Evolutionary conservation across 2,888 invertebrate species (phyloP).

Genomic region (Ormyrus pomaceus): DNA sequence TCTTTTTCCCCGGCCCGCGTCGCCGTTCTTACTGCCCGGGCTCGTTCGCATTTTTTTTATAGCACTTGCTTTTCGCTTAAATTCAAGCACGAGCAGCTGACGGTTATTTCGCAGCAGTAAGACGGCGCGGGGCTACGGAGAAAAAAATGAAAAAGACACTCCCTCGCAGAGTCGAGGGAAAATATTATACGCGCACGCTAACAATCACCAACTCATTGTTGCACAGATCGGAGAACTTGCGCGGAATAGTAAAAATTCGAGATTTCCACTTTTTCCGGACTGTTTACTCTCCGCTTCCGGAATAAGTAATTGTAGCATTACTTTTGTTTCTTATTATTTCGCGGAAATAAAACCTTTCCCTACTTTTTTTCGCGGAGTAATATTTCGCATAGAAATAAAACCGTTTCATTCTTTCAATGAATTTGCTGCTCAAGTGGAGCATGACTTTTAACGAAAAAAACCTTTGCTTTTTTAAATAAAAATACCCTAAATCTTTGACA

Average conservation of each 20-base stretch:
- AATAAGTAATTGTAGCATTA: neutral
- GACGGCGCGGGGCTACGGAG: too few relatives aligned
- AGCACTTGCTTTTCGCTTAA: conserved; percentile 36
- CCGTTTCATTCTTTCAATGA: too few relatives aligned
- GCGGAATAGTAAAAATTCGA: conserved; percentile 5
- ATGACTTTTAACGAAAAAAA: too few relatives aligned
- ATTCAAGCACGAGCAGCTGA: conserved; percentile 34
- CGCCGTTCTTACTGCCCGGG: neutral
- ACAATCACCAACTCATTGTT: neutral
- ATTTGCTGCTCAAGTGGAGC: too few relatives aligned
- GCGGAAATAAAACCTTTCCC: neutral
- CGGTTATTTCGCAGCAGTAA: conserved; percentile 27
- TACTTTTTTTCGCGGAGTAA: neutral
- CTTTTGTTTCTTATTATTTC: neutral
- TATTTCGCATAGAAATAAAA: too few relatives aligned
- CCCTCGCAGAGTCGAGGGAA: too few relatives aligned
- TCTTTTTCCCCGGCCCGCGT: neutral
- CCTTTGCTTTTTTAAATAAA: too few relatives aligned
- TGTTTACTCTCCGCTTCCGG: neutral
- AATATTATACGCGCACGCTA: neutral
- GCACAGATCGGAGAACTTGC: neutral
- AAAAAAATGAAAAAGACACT: neutral
- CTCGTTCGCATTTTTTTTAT: conserved; percentile 4
- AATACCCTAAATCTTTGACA: too few relatives aligned
- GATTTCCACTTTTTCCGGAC: conserved; percentile 4